phyloP scores from a whole-genome alignment of 2,888 invertebrate genomes.

The Altica lythri region DNA sequence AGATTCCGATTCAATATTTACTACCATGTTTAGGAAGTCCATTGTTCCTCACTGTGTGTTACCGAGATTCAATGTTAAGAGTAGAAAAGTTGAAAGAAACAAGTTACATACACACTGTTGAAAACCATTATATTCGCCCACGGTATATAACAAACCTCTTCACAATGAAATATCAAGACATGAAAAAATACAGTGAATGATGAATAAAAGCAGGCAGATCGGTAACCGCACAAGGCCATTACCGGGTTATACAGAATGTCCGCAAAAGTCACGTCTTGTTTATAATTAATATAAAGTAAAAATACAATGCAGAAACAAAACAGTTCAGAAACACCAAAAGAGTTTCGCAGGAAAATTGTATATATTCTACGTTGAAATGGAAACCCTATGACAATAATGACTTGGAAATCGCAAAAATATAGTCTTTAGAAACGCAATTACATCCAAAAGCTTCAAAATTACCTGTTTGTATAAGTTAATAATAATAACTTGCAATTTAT shows the following conservation, averaged over 20 bases:
- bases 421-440: no score
- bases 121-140: slow-evolving; percentile 15
- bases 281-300: no score
- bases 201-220: slow-evolving; percentile 17
- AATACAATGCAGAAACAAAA: no score
- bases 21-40: slow-evolving; percentile 1
- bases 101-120: slow-evolving; percentile 7
- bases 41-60: slow-evolving; percentile 1
- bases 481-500: no score
- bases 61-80: slow-evolving; percentile 5
- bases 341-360: no score
- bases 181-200: slow-evolving; percentile 17
- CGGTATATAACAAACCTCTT: slow-evolving; percentile 11
- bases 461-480: no score
- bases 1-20: slow-evolving; percentile 2
- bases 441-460: no score
- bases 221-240: slow-evolving; percentile 5
- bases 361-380: no score
- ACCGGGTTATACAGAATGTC: not conserved
- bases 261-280: not conserved
- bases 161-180: slow-evolving; percentile 20
- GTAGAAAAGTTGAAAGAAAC: not conserved
- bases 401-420: no score
- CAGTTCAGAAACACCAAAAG: no score
- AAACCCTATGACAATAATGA: no score